These are phyloP conservation scores for Hydrolagus colliei DNA, from an alignment of 2,797 vertebrate species.

Conservation along the genomic window DNA sequence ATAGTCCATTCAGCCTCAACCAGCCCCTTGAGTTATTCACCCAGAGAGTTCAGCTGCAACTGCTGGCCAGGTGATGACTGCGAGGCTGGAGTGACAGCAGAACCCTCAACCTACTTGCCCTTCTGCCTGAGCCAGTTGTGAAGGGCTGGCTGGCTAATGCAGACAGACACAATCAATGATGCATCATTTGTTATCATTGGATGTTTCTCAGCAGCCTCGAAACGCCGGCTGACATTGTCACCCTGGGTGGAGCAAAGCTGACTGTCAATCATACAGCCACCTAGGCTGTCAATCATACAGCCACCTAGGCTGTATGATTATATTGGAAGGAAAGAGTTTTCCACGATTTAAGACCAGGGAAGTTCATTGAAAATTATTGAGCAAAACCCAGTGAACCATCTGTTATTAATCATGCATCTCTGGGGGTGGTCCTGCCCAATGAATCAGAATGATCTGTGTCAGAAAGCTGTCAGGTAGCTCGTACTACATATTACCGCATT, in stretches of 20 bases:
- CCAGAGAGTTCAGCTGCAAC: neutral
- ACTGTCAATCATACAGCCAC: neutral
- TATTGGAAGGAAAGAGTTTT: neutral
- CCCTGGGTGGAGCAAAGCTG: conserved; percentile 9
- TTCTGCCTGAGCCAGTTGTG: conserved; percentile 43
- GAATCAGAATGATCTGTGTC: conserved; percentile 6
- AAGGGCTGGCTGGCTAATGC: conserved; percentile 46
- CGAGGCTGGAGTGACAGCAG: conserved; percentile 42
- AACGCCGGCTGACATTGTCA: conserved; percentile 26
- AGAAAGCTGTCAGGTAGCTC: neutral
- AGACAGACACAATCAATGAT: conserved; percentile 48
- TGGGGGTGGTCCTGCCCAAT: neutral
- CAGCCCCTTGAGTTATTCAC: no score
- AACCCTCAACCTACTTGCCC: conserved; percentile 45
- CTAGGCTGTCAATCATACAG: neutral
- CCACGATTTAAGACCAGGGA: neutral
- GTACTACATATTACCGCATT: neutral
- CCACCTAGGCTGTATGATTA: neutral
- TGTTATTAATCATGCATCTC: conserved; percentile 24
- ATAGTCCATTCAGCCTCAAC: neutral
- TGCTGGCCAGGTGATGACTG: conserved; percentile 34
- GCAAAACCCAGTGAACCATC: conserved; percentile 8
- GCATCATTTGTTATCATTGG: conserved; percentile 36
- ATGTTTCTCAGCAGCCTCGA: conserved; percentile 37
- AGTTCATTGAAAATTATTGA: conserved; percentile 7